Evolutionary conservation across 2,888 invertebrate species (phyloP), one percentile per base, ranked within the genome.

Genomic region (Pinctada fucata): DNA sequence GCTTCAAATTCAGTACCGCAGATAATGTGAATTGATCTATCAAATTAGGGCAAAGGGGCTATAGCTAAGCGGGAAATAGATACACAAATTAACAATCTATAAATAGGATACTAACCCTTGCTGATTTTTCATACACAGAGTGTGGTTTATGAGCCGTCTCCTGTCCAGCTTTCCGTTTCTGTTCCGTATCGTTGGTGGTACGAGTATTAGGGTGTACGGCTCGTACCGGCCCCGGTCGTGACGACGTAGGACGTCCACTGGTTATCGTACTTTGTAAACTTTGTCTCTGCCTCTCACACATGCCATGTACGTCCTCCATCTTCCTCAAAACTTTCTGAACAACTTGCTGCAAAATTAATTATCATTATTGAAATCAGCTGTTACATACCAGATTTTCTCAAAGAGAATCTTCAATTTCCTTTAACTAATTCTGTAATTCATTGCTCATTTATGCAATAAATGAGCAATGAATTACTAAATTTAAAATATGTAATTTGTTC

Each of bases 291-390:
- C 97, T 95, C 81, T 97, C 96, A 93, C 97, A 97, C 97, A 98
- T 97, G 89, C 96, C 93, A 91, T 96, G 96, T 2, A 99, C 97
- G 93, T 99, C 98, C 91, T 97, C 97, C 87, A 98, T 97, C 87
- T 97, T 94, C 94, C 97, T 97, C 70, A 97, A 94, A 83, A 97
- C 97, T 96, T 97, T 92, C 79, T 90, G 90, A 8, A 91, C 91
- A 4, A 84, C 86, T 5, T 81, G 83, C 91, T 91, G 86, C 5
- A 82, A 70, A 63, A 65, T 3, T n/a, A n/a, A n/a, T n/a, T n/a
- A n/a, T n/a, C n/a, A n/a, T n/a, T n/a, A n/a, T n/a, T n/a, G n/a
- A n/a, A n/a, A n/a, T n/a, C n/a, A n/a, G n/a, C n/a, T n/a, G n/a
- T n/a, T n/a, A n/a, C n/a, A n/a, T n/a, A n/a, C n/a, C n/a, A n/a